Base-by-base conservation (phyloP, 2,113 vertebrate species). In the Hypanus sabinus region DNA sequence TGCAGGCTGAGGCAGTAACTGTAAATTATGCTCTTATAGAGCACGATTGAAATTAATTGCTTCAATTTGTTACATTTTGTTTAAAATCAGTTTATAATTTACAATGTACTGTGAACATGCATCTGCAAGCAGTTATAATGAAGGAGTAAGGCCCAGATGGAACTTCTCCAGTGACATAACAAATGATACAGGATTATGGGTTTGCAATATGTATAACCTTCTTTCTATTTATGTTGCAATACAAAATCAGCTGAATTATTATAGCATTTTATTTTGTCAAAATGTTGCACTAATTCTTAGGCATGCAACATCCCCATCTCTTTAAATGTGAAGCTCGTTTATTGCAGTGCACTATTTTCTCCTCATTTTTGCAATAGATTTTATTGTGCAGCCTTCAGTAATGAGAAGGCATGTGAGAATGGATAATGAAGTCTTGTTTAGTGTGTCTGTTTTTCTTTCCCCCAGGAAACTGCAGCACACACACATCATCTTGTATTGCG, bases 1-100 rank as follows among this genome's bases (percentile, higher is more conserved):
- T 46, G 90, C 90, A 46, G n/a, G 33, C 68, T 46, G 68, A 93
- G 68, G 90, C 90, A 93, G 36, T 38, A 73, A 73, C 90, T 46
- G 90, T 93, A 93, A 93, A 93, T 93, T 93, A 93, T 73, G 68
- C 65, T 93, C 90, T 93, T 93, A 93, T 68, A 73, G 68, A 93
- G 46, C 18, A 93, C 62, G 36, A 70, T 73, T 71, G 65, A 93
- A 93, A 93, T 71, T 93, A 93, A 93, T 93, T 73, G 90, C 90
- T 46, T 68, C 65, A 93, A 93, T 93, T 93, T 93, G 68, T 93
- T 71, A 71, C 90, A 93, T 73, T 93, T 93, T 93, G 65, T 73
- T 55, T 93, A 46, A 71, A 71, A 73, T 73, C 90, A 93, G 65
- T 93, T 93, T 27, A 68, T 73, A 93, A 46, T 93, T 93, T 93